Evolutionary conservation across 1,140 invertebrate genomes (phyloP), one percentile per base, ranked within the genome.

Genomic region (Zaprionus capensis): DNA sequence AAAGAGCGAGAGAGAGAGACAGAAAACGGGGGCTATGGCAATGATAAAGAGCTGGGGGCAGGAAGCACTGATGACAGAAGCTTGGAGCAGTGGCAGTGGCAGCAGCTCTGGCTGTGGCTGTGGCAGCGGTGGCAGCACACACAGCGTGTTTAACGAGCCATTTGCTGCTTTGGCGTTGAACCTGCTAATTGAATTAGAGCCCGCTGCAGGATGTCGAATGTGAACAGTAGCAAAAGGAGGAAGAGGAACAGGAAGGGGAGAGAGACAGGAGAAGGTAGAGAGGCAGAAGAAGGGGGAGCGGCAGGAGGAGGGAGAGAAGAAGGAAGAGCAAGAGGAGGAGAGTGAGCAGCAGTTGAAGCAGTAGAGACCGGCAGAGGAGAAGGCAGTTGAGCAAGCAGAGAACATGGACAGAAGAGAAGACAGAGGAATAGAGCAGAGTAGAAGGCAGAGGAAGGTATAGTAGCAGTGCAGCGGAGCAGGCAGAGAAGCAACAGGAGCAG

Each of bases 71-170:
- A 46, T 46, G 41, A 46, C 41, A 46, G 7, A 2, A 17, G 41
- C 41, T 17, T 41, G 38, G 38, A 41, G 41, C 41, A 41, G 15
- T 1, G 2, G 38, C 2, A n/a, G 5, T 5, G 6, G 38, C 41
- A 17, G 41, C 7, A 9, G 4, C 36, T 5, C 4, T 15, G 36
- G 31, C 31, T 11, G 4, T 38, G 36, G 36, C 36, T 4, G 3
- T 38, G 36, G 41, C 41, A n/a, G 41, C n/a, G n/a, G n/a, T n/a
- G 36, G 12, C 14, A 38, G 12, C 59, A 78, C 81, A 88, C 56
- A 69, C 76, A 90, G 84, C 85, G 84, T 88, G 84, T 88, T 88
- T 88, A 88, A 88, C 85, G 84, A 88, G 84, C 85, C 84, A 88
- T 88, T 88, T 88, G 85, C 84, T 67, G 81, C 85, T 88, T 90